These are phyloP conservation scores for Drosophila lini DNA, from an alignment of 1,140 invertebrate species.

Conservation along the genomic window DNA sequence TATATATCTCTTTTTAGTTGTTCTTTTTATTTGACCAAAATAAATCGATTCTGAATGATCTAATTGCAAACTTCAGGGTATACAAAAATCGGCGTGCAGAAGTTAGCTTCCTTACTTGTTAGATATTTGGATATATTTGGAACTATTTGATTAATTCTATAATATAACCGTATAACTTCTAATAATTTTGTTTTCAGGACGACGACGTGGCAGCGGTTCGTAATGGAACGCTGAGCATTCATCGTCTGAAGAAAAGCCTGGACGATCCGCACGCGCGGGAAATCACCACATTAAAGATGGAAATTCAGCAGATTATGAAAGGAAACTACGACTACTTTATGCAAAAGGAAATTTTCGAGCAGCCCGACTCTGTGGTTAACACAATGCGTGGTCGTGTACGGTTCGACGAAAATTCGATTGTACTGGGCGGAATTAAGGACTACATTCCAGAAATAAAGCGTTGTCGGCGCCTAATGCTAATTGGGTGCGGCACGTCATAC, in stretches of 20 bases:
- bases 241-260: conserved; percentile 91
- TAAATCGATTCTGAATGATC: too few relatives aligned
- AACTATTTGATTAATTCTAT: too few relatives aligned
- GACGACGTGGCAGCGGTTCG: conserved; percentile 94
- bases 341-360: conserved; percentile 99
- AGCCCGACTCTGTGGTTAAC: conserved; percentile 99
- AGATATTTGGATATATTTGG: too few relatives aligned
- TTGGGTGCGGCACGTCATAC: conserved; percentile 99
- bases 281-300: conserved; percentile 98
- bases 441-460: conserved; percentile 98
- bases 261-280: conserved; percentile 95
- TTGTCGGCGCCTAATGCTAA: conserved; percentile 97
- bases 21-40: too few relatives aligned
- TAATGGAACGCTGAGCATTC: conserved; percentile 96
- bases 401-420: conserved; percentile 91
- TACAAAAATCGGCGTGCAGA: too few relatives aligned
- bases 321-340: conserved; percentile 99
- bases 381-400: conserved; percentile 99
- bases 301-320: conserved; percentile 99
- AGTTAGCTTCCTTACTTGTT: too few relatives aligned
- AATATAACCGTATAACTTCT: too few relatives aligned
- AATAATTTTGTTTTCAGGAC: conserved; percentile 86
- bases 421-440: conserved; percentile 90
- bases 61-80: too few relatives aligned
- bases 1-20: too few relatives aligned